These are phyloP conservation scores for Leptopilina boulardi DNA, from an alignment of 1,140 invertebrate genomes.

Conservation along the genomic window DNA sequence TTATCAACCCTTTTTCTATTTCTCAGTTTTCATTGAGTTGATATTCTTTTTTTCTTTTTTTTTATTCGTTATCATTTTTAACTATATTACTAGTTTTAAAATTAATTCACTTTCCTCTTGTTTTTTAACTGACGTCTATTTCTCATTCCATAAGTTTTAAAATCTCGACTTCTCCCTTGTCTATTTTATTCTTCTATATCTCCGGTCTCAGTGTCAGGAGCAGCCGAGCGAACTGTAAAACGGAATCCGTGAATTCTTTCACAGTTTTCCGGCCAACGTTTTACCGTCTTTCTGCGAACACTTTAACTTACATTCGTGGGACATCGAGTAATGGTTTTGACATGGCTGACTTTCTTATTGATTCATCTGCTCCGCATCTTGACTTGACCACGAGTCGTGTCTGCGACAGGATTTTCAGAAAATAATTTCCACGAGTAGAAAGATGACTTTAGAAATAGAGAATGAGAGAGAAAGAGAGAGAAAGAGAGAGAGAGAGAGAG, in stretches of 20 bases:
- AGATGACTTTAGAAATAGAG: not conserved
- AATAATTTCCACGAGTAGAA: not conserved
- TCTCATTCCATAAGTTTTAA: conserved; percentile 24
- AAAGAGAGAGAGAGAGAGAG: not conserved
- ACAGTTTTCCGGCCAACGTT: conserved; percentile 28
- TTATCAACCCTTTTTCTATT: not conserved
- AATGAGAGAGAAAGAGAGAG: not conserved
- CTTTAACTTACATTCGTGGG: conserved; percentile 16
- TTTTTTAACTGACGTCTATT: conserved; percentile 38
- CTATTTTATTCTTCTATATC: conserved; percentile 22
- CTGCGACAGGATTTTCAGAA: conserved; percentile 10
- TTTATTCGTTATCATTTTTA: conserved; percentile 9
- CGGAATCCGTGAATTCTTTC: conserved; percentile 30
- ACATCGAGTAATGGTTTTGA: conserved; percentile 26
- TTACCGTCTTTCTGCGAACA: conserved; percentile 29
- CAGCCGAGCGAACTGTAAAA: conserved; percentile 27
- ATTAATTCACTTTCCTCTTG: conserved; percentile 42
- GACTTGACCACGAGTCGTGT: conserved; percentile 27
- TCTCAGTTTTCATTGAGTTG: not conserved
- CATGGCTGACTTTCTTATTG: conserved; percentile 23
- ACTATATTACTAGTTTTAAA: not conserved
- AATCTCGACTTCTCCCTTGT: conserved; percentile 6
- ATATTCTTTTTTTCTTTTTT: not conserved
- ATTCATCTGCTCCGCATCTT: conserved; percentile 31
- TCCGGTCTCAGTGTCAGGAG: conserved; percentile 27